Percentiles rank a stretch among this genome's conserved stretches.
Conservation (phyloP, 2,113 vertebrate genomes). For the Dendropsophus ebraccatus region DNA sequence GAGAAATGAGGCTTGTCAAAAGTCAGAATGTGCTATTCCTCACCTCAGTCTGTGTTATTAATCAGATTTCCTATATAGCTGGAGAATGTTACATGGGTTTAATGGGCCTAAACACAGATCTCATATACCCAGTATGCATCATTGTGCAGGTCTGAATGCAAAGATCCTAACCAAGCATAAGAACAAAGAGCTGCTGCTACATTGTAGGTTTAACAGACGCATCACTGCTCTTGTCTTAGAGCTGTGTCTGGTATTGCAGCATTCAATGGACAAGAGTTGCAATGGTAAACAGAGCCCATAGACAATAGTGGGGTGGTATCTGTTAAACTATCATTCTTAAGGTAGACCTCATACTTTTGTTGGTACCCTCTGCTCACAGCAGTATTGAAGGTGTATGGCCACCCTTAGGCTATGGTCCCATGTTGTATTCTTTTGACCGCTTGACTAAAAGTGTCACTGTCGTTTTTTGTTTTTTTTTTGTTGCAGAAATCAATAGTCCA, state of each 20-base stretch:
- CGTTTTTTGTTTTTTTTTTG: too few species aligned
- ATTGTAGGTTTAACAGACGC: background rate
- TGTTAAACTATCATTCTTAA: too few species aligned
- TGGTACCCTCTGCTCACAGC: too few species aligned
- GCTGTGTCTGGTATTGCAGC: background rate
- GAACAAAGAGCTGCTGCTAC: background rate
- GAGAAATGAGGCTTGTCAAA: background rate
- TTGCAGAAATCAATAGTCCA: too few species aligned
- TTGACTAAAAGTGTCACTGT: too few species aligned
- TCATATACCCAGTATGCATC: background rate
- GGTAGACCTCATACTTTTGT: too few species aligned
- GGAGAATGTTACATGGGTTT: background rate
- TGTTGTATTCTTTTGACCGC: too few species aligned
- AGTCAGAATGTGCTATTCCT: background rate
- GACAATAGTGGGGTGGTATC: background rate
- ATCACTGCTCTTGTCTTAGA: background rate
- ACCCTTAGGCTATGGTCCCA: too few species aligned
- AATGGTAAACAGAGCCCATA: background rate
- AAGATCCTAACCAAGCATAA: background rate
- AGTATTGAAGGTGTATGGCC: too few species aligned
- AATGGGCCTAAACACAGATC: background rate
- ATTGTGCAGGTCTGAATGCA: background rate
- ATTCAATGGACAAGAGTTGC: too few species aligned
- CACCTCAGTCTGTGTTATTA: background rate
- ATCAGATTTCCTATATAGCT: background rate